Percentiles rank a stretch among this genome's conserved stretches.
Conservation (phyloP, 2,113 vertebrate species). For the Tretioscincus oriximinensis region DNA sequence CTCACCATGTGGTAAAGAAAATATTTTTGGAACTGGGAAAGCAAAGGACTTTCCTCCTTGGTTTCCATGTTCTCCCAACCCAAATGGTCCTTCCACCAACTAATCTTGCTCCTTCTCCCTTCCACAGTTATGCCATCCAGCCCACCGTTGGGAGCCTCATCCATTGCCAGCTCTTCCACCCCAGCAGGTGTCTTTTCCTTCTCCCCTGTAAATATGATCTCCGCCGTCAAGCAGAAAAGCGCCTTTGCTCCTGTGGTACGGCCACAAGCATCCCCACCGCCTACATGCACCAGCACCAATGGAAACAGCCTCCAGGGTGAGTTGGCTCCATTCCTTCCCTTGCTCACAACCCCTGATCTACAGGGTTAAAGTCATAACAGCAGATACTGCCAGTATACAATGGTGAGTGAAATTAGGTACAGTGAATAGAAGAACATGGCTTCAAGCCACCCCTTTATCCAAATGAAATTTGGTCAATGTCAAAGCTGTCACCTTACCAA, state of each 20-base stretch:
- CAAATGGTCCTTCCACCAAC: too few species aligned
- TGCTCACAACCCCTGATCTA: neutral
- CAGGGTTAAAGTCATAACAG: neutral
- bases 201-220: constrained; percentile 95
- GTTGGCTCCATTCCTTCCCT: constrained; percentile 54
- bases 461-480: neutral
- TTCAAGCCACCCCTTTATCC: neutral
- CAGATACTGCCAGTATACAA: neutral
- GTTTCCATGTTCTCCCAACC: constrained; percentile 23
- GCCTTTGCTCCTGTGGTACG: constrained; percentile 96
- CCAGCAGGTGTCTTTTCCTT: constrained; percentile 86
- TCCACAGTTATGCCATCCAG: constrained; percentile 77
- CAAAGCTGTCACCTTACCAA: neutral
- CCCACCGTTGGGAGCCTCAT: constrained; percentile 75
- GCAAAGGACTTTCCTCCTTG: too few species aligned
- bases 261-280: constrained; percentile 88
- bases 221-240: constrained; percentile 98
- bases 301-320: constrained; percentile 90
- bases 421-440: neutral
- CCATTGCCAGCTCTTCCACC: constrained; percentile 70
- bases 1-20: neutral
- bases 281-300: constrained; percentile 89
- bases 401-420: neutral
- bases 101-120: constrained; percentile 19
- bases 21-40: neutral